Conservation (phyloP, 1,140 invertebrate genomes). For the Phortica variegata region DNA sequence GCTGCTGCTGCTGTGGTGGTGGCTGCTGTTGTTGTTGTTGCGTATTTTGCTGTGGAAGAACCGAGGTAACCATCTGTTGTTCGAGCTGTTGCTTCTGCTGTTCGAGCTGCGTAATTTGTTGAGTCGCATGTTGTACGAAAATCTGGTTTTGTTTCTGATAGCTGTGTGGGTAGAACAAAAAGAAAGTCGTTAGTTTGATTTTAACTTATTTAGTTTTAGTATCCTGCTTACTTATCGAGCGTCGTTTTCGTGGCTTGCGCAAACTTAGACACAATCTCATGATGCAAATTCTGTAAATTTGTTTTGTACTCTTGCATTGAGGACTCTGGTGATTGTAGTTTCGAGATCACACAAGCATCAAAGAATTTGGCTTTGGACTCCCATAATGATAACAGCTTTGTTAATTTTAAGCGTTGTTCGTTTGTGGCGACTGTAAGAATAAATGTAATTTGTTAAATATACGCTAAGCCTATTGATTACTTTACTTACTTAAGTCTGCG, state of each 20-base stretch:
- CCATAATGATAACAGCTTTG: conserved; percentile 91
- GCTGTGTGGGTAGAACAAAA: too few relatives aligned
- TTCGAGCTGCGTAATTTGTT: conserved; percentile 82
- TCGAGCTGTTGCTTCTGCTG: conserved; percentile 77
- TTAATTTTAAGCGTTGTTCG: conserved; percentile 85
- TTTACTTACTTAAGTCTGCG: conserved; percentile 70
- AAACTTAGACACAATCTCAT: conserved; percentile 72
- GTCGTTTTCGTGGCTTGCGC: conserved; percentile 73
- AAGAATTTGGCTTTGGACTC: conserved; percentile 96
- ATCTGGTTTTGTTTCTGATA: conserved; percentile 94
- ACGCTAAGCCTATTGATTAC: conserved; percentile 9
- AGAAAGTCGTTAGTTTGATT: too few relatives aligned
- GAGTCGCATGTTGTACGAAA: conserved; percentile 86
- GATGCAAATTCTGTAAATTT: conserved; percentile 76
- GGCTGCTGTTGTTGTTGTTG: conserved; percentile 23
- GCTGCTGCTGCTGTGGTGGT: conserved; percentile 21
- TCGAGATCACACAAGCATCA: conserved; percentile 78
- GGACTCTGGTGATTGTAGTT: conserved; percentile 73
- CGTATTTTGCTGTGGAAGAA: conserved; percentile 18
- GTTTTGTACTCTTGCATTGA: conserved; percentile 85
- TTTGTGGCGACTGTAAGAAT: conserved; percentile 71
- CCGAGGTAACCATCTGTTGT: conserved; percentile 60
- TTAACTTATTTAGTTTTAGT: background rate
- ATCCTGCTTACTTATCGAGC: conserved; percentile 69
- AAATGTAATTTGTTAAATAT: background rate